These are phyloP conservation scores for Anguilla obscura DNA, from an alignment of 2,797 vertebrate genomes.

Conservation along the genomic window DNA sequence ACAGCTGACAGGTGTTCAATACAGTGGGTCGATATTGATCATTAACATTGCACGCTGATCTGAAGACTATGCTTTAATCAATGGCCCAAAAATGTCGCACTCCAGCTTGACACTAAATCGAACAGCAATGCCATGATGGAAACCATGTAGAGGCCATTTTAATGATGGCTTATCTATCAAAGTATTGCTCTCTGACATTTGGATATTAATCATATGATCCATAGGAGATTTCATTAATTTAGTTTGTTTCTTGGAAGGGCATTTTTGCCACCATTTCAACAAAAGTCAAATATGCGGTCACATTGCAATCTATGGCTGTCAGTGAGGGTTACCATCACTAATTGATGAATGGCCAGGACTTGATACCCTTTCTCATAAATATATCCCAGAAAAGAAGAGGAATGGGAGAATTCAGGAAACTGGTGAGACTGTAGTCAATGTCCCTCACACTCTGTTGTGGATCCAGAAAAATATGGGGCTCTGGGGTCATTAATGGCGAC, in stretches of 20 bases:
- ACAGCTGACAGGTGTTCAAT: constrained; percentile 18
- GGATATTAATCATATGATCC: constrained; percentile 13
- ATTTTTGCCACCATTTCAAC: neutral
- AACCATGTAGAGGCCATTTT: neutral
- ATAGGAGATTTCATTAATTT: constrained; percentile 1
- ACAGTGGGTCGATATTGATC: constrained; percentile 21
- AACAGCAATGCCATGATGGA: neutral
- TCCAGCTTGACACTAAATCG: neutral
- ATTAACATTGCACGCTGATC: constrained; percentile 14
- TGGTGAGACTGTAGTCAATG: neutral
- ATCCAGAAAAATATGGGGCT: constrained; percentile 1
- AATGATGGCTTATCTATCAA: constrained; percentile 13
- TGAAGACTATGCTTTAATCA: constrained; percentile 24
- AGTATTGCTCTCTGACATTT: neutral
- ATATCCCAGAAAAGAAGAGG: neutral
- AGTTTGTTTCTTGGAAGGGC: neutral
- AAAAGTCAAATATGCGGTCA: neutral
- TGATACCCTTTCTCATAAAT: neutral
- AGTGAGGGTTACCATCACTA: neutral
- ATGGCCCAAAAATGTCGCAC: constrained; percentile 30
- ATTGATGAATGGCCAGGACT: constrained; percentile 11
- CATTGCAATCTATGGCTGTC: neutral
- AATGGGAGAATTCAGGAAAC: neutral
- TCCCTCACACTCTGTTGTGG: neutral
- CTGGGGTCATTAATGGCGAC: neutral